A percentile compares a stretch with the other conserved stretches of the same genome.
Conservation (phyloP, 2,797 vertebrate species). For the Melanotaenia parkinsoni region DNA sequence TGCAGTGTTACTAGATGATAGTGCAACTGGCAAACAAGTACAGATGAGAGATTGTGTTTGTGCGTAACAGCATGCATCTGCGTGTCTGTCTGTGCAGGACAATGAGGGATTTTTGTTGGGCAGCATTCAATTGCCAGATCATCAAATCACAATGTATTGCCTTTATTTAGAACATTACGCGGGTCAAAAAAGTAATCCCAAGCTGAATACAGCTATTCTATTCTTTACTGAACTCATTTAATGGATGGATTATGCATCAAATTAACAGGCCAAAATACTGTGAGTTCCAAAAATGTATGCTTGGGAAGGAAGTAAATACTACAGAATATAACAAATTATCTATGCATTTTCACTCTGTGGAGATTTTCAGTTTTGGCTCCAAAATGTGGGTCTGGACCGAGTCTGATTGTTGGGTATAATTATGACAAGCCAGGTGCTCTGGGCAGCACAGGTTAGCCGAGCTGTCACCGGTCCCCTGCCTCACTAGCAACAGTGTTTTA, state of each 20-base stretch:
- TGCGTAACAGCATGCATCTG: not conserved
- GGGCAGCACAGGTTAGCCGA: slow-evolving; percentile 54
- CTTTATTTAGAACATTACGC: slow-evolving; percentile 21
- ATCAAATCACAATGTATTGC: not conserved
- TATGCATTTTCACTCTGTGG: not conserved
- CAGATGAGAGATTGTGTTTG: slow-evolving; percentile 24
- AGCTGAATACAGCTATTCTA: slow-evolving; percentile 18
- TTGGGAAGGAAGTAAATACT: slow-evolving; percentile 7
- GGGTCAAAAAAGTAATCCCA: slow-evolving; percentile 16
- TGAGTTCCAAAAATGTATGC: not conserved
- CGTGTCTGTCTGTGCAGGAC: slow-evolving; percentile 1
- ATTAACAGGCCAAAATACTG: not conserved
- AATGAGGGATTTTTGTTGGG: not conserved
- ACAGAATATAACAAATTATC: slow-evolving; percentile 3
- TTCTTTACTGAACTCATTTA: slow-evolving; percentile 4
- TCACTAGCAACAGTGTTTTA: slow-evolving; percentile 72
- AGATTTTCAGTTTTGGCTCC: slow-evolving; percentile 24
- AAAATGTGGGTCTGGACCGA: slow-evolving; percentile 16
- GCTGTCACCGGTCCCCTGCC: slow-evolving; percentile 49
- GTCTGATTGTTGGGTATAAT: slow-evolving; percentile 58
- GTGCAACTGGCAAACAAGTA: slow-evolving; percentile 64
- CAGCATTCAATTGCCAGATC: not conserved
- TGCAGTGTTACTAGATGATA: slow-evolving; percentile 55
- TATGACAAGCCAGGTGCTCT: slow-evolving; percentile 63
- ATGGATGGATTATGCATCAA: slow-evolving; percentile 2